Evolutionary conservation across 2,888 invertebrate genomes (phyloP).

Genomic region (Melikaiella ostensackeni): DNA sequence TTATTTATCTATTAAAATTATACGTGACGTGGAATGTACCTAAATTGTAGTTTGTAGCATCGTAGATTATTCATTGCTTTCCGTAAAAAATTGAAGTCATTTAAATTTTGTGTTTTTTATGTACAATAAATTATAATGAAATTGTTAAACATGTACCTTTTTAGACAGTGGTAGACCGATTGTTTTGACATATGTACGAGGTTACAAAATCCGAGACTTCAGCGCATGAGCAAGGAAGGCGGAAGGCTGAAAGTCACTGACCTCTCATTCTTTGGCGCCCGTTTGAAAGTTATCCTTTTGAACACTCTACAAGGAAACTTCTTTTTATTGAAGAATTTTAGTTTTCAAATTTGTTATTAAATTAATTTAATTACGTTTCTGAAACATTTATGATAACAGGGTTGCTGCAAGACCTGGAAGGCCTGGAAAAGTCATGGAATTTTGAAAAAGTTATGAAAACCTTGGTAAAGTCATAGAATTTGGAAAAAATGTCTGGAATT

Average conservation of each 20-base stretch:
- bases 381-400: too few relatives aligned
- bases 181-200: background rate
- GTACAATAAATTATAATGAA: background rate
- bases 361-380: too few relatives aligned
- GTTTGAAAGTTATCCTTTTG: background rate
- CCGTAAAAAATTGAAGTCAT: slow-evolving; percentile 1
- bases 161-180: background rate
- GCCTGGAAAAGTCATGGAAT: too few relatives aligned
- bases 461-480: too few relatives aligned
- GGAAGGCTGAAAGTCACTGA: background rate
- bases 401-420: too few relatives aligned
- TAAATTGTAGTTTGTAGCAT: background rate
- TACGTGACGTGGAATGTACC: background rate
- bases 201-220: background rate
- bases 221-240: background rate
- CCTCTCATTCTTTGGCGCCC: slow-evolving; percentile 4
- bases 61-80: slow-evolving; percentile 8
- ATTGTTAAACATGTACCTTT: background rate
- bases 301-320: background rate
- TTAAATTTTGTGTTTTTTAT: background rate
- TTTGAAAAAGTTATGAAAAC: too few relatives aligned
- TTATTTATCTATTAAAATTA: background rate
- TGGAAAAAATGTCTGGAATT: too few relatives aligned
- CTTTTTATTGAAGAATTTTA: background rate
- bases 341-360: background rate